Evolutionary conservation across 1,140 invertebrate genomes (phyloP).

Genomic region (Zaprionus inermis): DNA sequence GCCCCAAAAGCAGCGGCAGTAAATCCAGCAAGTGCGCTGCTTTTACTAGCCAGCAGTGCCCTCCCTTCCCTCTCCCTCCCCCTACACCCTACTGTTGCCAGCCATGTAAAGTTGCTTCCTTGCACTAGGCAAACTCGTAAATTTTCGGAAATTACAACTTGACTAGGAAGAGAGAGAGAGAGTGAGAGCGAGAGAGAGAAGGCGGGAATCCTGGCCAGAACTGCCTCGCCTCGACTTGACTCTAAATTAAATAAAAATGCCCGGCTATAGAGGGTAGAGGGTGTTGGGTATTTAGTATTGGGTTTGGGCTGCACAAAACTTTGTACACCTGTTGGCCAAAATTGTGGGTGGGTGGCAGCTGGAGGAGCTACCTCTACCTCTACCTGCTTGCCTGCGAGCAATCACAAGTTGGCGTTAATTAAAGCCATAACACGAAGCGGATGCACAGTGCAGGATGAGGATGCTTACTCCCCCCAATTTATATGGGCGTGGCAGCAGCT

Average conservation of each 20-base stretch:
- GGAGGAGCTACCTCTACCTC: background rate
- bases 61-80: background rate
- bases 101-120: conserved; percentile 10
- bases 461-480: conserved; percentile 45
- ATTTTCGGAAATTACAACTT: conserved; percentile 79
- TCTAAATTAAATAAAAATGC: conserved; percentile 79
- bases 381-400: conserved; percentile 16
- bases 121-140: conserved; percentile 70
- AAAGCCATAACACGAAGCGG: conserved; percentile 68
- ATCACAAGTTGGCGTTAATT: conserved; percentile 75
- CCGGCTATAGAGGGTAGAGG: conserved; percentile 2
- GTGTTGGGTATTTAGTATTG: conserved; percentile 27
- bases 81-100: background rate
- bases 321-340: conserved; percentile 71
- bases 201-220: conserved; percentile 57
- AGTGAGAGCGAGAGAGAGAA: conserved; percentile 22
- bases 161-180: background rate
- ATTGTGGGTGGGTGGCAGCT: background rate
- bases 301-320: conserved; percentile 31
- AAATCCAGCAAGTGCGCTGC: conserved; percentile 59
- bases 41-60: conserved; percentile 27
- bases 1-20: conserved; percentile 61
- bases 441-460: conserved; percentile 1
- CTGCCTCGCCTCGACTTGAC: conserved; percentile 20
- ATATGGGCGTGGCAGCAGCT: conserved; percentile 23